Evolutionary conservation across 2,888 invertebrate species (phyloP).

Genomic region (Macropis europaea): DNA sequence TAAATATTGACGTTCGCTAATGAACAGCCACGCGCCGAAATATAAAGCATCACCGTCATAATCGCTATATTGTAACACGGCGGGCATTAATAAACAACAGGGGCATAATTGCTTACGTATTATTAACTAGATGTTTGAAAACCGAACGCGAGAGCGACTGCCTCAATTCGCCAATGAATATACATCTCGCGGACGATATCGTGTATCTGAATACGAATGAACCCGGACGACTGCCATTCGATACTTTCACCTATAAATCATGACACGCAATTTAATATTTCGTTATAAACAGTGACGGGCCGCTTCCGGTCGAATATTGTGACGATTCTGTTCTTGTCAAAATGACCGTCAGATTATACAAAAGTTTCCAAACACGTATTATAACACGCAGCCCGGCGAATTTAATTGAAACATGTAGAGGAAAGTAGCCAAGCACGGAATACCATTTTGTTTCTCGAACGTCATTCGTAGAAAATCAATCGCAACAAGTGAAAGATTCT

Average conservation of each 20-base stretch:
- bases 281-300: neutral
- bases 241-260: slow-evolving; percentile 7
- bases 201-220: slow-evolving; percentile 14
- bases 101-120: slow-evolving; percentile 56
- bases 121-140: slow-evolving; percentile 54
- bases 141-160: slow-evolving; percentile 37
- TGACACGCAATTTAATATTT: slow-evolving; percentile 11
- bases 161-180: slow-evolving; percentile 36
- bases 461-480: no score
- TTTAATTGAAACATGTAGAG: no score
- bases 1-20: slow-evolving; percentile 59
- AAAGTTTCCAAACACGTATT: no score
- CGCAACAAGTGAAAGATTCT: no score
- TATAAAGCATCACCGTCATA: slow-evolving; percentile 50
- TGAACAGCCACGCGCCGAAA: slow-evolving; percentile 47
- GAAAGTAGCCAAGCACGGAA: no score
- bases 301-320: slow-evolving; percentile 3
- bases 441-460: no score
- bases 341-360: no score
- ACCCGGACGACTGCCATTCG: neutral
- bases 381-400: no score
- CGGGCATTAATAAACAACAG: slow-evolving; percentile 56
- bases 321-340: neutral
- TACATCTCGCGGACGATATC: slow-evolving; percentile 14
- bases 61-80: slow-evolving; percentile 48